phyloP scores from a whole-genome alignment of 1,140 invertebrate genomes.

The Coelopa frigida region DNA sequence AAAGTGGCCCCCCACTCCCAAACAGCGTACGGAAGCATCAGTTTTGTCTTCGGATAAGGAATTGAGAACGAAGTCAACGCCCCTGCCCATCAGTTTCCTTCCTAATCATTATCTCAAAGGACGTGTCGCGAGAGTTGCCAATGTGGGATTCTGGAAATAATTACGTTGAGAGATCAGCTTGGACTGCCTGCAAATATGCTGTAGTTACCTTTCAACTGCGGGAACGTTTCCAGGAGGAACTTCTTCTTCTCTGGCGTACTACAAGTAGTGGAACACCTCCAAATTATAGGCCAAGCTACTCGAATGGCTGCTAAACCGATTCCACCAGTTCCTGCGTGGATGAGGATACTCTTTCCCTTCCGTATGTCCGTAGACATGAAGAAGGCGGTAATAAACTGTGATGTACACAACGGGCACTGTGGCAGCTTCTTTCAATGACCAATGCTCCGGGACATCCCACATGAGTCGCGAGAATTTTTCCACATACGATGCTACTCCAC shows the following conservation, averaged over 20 bases:
- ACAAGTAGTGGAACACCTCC: constrained; percentile 68
- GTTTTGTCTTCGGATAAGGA: constrained; percentile 62
- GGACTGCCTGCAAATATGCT: background rate
- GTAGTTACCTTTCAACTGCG: constrained; percentile 53
- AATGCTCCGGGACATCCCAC: constrained; percentile 75
- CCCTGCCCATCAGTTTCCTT: constrained; percentile 52
- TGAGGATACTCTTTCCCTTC: constrained; percentile 65
- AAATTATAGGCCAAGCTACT: constrained; percentile 63
- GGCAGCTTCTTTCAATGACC: constrained; percentile 80
- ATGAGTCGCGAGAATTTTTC: constrained; percentile 51
- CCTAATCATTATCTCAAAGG: constrained; percentile 55
- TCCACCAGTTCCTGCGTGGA: constrained; percentile 83
- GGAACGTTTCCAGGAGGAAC: constrained; percentile 68
- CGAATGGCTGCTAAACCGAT: constrained; percentile 82
- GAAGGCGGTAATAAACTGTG: constrained; percentile 76
- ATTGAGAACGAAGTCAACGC: constrained; percentile 63
- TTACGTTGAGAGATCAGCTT: background rate
- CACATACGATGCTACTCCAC: constrained; percentile 55
- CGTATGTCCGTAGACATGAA: constrained; percentile 56
- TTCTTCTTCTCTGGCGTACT: constrained; percentile 66
- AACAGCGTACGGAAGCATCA: constrained; percentile 66
- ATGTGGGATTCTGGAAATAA: constrained; percentile 48
- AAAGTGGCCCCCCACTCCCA: constrained; percentile 61
- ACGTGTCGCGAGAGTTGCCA: constrained; percentile 56
- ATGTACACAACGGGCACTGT: constrained; percentile 81